Evolutionary conservation across 35 echinoderm and acorn worm genomes (phyloP).

Genomic region (Amphiura filiformis): DNA sequence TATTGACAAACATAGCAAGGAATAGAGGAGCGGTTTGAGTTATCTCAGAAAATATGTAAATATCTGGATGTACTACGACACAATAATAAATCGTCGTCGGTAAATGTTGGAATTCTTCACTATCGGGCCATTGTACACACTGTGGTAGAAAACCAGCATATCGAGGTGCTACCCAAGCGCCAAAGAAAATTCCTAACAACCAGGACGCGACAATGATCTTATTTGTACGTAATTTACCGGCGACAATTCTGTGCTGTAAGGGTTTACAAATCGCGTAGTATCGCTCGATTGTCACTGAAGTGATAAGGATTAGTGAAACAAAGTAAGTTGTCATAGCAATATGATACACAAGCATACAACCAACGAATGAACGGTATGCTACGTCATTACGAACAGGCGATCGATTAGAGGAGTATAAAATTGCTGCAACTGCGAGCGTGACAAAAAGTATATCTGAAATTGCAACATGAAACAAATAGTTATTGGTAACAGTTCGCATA

Average conservation of each 20-base stretch:
- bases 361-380: background rate
- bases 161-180: background rate
- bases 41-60: background rate
- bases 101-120: background rate
- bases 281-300: background rate
- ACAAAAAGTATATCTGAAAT: background rate
- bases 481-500: background rate
- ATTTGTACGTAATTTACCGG: background rate
- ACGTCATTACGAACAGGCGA: background rate
- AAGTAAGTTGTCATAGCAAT: background rate
- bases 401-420: background rate
- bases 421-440: background rate
- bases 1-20: background rate
- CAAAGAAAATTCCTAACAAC: background rate
- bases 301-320: background rate
- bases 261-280: background rate
- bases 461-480: background rate
- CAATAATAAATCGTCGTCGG: background rate
- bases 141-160: background rate
- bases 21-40: background rate
- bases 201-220: background rate
- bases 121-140: background rate
- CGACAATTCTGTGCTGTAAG: background rate
- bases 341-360: background rate
- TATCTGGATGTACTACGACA: background rate